Conservation (phyloP, 2,113 vertebrate genomes). For the Loxodonta africana region DNA sequence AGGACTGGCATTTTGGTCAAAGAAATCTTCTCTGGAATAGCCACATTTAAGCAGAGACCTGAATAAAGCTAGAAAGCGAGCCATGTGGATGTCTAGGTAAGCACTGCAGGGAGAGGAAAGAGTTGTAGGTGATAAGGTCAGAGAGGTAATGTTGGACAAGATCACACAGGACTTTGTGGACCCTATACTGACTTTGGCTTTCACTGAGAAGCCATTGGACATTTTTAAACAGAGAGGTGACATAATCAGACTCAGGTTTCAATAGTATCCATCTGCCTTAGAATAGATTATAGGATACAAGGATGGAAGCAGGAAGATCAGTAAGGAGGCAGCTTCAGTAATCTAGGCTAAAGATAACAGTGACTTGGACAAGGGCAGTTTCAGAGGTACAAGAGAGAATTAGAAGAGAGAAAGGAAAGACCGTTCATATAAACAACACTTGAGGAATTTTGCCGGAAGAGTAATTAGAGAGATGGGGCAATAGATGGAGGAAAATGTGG, state of each 20-base stretch:
- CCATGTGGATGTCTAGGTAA: neutral
- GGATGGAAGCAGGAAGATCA: too few relatives aligned
- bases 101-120: neutral
- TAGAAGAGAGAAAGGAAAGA: neutral
- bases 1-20: neutral
- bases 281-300: neutral
- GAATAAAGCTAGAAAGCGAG: neutral
- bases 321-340: too few relatives aligned
- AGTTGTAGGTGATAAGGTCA: neutral
- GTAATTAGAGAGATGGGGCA: neutral
- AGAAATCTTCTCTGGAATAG: neutral
- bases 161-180: neutral
- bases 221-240: neutral
- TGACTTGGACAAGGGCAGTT: neutral
- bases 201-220: neutral
- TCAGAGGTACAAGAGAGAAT: neutral
- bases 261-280: neutral
- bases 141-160: too few relatives aligned
- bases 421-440: neutral
- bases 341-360: too few relatives aligned
- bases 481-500: neutral
- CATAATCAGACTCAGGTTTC: neutral
- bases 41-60: neutral
- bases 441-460: constrained; percentile 12
- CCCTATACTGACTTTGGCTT: neutral